A percentile compares a stretch with the other conserved stretches of the same genome.
phyloP scores from a whole-genome alignment of 2,113 vertebrate genomes.

The Phylloscopus trochiloides region DNA sequence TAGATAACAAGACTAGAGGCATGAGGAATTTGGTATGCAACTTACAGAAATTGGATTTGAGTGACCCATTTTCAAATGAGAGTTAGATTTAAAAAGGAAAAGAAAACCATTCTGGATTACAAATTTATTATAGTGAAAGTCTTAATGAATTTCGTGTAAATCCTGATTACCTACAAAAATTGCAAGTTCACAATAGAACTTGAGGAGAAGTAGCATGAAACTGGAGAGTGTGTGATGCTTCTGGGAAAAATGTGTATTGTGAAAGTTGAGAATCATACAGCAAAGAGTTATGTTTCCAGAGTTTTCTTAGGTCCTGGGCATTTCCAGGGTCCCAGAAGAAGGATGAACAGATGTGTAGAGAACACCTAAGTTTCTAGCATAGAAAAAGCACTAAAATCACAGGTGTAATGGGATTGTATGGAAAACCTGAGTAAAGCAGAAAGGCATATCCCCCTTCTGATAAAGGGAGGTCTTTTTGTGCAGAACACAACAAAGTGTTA shows the following conservation, averaged over 20 bases:
- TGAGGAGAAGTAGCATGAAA: not conserved
- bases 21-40: not conserved
- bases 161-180: not conserved
- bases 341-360: not conserved
- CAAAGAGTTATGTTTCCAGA: not conserved
- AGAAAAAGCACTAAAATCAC: not conserved
- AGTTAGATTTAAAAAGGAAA: not conserved
- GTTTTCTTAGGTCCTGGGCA: not conserved
- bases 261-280: not conserved
- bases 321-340: not conserved
- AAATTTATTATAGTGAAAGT: not conserved
- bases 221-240: not conserved
- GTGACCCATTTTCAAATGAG: not conserved
- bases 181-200: not conserved
- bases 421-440: not conserved
- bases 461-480: not conserved
- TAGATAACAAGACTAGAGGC: not conserved
- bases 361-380: not conserved
- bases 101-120: not conserved
- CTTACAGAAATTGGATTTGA: not conserved
- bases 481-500: not conserved
- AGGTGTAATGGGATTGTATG: not conserved
- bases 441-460: not conserved
- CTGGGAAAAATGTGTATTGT: not conserved
- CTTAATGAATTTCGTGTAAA: not conserved